Conservation (phyloP, 2,888 invertebrate genomes). For the Leucophora obtusa region DNA sequence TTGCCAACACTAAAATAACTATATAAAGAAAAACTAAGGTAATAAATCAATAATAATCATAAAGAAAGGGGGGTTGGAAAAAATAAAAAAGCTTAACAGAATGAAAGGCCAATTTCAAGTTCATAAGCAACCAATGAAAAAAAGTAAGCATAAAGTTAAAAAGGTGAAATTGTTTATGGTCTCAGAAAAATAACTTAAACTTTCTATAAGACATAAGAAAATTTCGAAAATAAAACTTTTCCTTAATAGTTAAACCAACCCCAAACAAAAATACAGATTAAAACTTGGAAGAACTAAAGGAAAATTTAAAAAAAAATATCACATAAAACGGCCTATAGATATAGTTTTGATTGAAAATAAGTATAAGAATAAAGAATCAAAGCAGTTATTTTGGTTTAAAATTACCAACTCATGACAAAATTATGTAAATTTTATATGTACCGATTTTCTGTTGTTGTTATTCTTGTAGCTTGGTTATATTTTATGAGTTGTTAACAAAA, state of each 20-base stretch:
- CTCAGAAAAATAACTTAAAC: not conserved
- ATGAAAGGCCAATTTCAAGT: constrained; percentile 26
- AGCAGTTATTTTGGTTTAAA: not conserved
- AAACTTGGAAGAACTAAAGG: not conserved
- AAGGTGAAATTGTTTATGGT: constrained; percentile 14
- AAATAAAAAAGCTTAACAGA: not conserved
- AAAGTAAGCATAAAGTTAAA: not conserved
- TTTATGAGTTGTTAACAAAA: constrained; percentile 24
- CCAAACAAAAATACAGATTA: not conserved
- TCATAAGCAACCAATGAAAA: constrained; percentile 23
- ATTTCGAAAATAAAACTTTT: not conserved
- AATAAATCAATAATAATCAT: constrained; percentile 46
- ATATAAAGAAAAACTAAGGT: constrained; percentile 9
- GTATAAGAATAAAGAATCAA: not conserved
- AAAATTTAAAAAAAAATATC: not conserved
- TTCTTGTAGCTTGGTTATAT: not conserved
- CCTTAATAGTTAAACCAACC: not conserved
- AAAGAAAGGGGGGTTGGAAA: not conserved
- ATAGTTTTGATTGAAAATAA: constrained; percentile 1
- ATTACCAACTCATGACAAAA: constrained; percentile 39
- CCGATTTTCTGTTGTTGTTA: not conserved
- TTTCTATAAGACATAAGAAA: no score
- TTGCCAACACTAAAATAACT: constrained; percentile 2
- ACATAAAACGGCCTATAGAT: not conserved
- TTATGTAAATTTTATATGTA: constrained; percentile 39